Base-by-base conservation (phyloP, 1,140 invertebrate species). In the Mycetomoellerius zeteki region DNA sequence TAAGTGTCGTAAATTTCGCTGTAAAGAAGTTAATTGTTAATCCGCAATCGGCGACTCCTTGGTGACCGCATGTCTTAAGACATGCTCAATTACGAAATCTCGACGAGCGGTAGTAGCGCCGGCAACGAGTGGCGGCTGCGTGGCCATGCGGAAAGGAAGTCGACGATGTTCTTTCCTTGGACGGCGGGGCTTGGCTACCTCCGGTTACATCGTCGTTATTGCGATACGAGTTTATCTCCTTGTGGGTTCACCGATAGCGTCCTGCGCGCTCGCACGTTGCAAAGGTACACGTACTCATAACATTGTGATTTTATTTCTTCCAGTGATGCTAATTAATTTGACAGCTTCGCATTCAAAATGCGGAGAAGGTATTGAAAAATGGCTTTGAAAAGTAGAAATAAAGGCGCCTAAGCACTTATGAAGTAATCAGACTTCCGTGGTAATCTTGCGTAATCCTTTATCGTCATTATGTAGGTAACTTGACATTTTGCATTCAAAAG, bases 101-200 rank as follows among this genome's bases (percentile, higher is more conserved):
- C 30, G 54, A 75, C 54, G 52, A 54, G 54, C 8, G 30, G 37
- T 50, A 54, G 37, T 50, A 54, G 47, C 43, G 60, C 27, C 33
- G 14, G 12, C 19, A 47, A 78, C 27, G 60, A 27, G 10, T 16
- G 37, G 16, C 27, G 24, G 24, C 52, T 67, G 60, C 50, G 62
- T 80, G 62, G 64, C 62, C 62, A 69, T 80, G 77, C 77, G 64
- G 64, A 81, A 69, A 81, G 77, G 62, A 81, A 81, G 21, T 16
- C 65, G n/a, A 12, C 77, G 62, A 81, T 81, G 47, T 54, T 78
- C 58, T 71, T 47, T 62, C 21, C 47, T n/a, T 47, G n/a, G 47
- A 21, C n/a, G 16, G 8, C 2, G 62, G 24, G 21, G 21, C 47
- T 43, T 43, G 64, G 64, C 62, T 71, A 69, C 77, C 62, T 80